Evolutionary conservation across 2,113 vertebrate species (phyloP), one percentile per base, ranked within the genome.

Genomic region (Cercopithecus mona): DNA sequence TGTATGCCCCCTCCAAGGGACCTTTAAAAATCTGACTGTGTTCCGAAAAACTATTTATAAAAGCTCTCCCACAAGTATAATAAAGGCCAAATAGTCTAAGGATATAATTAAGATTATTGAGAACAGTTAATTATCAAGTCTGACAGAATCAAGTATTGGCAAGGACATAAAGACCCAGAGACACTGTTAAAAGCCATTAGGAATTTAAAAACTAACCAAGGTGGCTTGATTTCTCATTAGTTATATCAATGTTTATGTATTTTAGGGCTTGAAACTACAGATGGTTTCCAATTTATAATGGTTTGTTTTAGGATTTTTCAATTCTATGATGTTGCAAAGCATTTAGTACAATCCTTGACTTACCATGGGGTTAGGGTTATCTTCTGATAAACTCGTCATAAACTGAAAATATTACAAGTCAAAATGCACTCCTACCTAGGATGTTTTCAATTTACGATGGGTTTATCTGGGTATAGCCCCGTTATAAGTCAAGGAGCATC

Each of bases 11-110:
- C 38, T 85, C 43, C 32, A 52, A 91, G 75, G 73, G 43, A 70
- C 16, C 35, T 90, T 96, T 50, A 86, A 93, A 92, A 86, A 38
- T 85, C 30, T 61, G 6, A 94, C 38, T 90, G 0, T 73, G 16
- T 80, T 14, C 32, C 92, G 48, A 95, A 89, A 78, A 90, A 89
- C n/a, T 82, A 70, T 88, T 64, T 93, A 35, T 92, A 40, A 91
- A 85, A 94, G 48, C 11, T 82, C 35, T 57, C 32, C 32, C 43
- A 52, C 18, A 84, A 78, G 27, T 87, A 38, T 68, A 87, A 79
- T 87, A 87, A 82, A 86, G 35, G 14, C 73, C 70, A 83, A 52
- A 17, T 87, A 50, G 18, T 73, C 48, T 64, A 82, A 78, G 90
- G 45, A 87, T 90, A 14, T 35, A 52, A 86, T 92, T 59, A 75